Evolutionary conservation across 2,888 invertebrate species (phyloP).

Genomic region (Drosophila sordidula): DNA sequence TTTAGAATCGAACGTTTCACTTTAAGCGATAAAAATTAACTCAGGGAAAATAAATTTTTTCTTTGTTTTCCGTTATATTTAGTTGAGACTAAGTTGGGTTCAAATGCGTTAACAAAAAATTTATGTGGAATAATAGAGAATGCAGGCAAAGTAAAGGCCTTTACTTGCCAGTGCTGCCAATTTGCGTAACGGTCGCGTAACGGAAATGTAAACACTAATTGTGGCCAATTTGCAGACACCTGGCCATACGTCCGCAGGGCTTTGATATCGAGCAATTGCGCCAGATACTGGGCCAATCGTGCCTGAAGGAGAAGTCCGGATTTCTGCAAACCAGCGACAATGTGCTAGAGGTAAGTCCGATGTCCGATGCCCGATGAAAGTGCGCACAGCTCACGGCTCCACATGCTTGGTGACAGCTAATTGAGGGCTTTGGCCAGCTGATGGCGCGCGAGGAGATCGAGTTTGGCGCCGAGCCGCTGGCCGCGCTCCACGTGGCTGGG

Average conservation of each 20-base stretch:
- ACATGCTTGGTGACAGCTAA: conserved; percentile 20
- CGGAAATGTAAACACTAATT: background rate
- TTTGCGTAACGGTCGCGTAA: background rate
- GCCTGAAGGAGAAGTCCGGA: conserved; percentile 17
- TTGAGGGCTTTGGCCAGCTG: conserved; percentile 42
- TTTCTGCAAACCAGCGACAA: conserved; percentile 53
- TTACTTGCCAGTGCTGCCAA: background rate
- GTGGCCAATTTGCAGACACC: background rate
- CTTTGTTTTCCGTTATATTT: too few species aligned
- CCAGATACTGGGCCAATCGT: conserved; percentile 5
- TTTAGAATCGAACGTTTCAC: too few species aligned
- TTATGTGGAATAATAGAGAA: too few species aligned
- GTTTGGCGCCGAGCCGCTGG: conserved; percentile 55
- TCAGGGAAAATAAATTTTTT: too few species aligned
- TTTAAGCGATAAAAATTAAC: too few species aligned
- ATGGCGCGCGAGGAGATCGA: conserved; percentile 49
- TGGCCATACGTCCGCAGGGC: conserved; percentile 58
- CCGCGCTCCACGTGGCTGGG: conserved; percentile 54
- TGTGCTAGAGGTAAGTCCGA: conserved; percentile 46
- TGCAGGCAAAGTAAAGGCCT: too few species aligned
- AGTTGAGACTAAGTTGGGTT: too few species aligned
- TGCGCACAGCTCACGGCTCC: too few species aligned
- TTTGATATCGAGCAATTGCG: conserved; percentile 57
- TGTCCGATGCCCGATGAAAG: too few species aligned
- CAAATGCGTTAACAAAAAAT: too few species aligned